Base-by-base conservation (phyloP, 1,140 invertebrate species). In the Drosophila willistoni region DNA sequence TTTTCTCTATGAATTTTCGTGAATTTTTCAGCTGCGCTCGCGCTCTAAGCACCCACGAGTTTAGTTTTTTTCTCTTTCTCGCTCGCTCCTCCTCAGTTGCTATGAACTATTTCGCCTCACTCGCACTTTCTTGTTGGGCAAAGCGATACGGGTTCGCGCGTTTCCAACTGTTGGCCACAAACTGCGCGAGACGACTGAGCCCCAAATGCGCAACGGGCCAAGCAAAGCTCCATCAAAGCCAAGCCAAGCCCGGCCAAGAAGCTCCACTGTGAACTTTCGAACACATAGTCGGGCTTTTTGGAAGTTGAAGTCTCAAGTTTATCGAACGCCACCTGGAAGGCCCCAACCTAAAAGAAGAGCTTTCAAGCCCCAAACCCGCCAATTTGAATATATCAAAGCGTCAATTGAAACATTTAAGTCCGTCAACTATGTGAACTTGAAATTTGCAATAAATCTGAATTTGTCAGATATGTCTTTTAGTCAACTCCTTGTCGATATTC, bases 101-200 rank as follows among this genome's bases (percentile, higher is more conserved):
- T 44, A 25, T 47, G 12, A 25, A 7, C 29, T 25, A 47, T 25
- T 17, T 54, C 47, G 17, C 39, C 29, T 60, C 67, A 63, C 64
- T 73, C 60, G 56, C 73, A 68, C 73, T 73, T 77, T 72, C 55
- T 57, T 51, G 17, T 72, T 25, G 34, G 51, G 14, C 65, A 65
- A 71, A 66, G 44, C 67, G 59, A 41, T 47, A 61, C 14, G 73
- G 67, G 64, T 66, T 68, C 65, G 68, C 72, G 79, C 75, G 41
- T 66, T 64, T 73, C 56, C 64, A 71, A 78, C 74, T 79, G 71
- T 64, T 76, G 68, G 64, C 72, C 64, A 79, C 82, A 85, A 86
- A 75, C 75, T 78, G 75, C 78, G 82, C 82, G 74, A 72, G 54
- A 59, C 78, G 71, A 85, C 82, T 85, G 82, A 85, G 77, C 74